Base-by-base conservation (phyloP, 2,113 vertebrate species). In the Diadophis punctatus region DNA sequence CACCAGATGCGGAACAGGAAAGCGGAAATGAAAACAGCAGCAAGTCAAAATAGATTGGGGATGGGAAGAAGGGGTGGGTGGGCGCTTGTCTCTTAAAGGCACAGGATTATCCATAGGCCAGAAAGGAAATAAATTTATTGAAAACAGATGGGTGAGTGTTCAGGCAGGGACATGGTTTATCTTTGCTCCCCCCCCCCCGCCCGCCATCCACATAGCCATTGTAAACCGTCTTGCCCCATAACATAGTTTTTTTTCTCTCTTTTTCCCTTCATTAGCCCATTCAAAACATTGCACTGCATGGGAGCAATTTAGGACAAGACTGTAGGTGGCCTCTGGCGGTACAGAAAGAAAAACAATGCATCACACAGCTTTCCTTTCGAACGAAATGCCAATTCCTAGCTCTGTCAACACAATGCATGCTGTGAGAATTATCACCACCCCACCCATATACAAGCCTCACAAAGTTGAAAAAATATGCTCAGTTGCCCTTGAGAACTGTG, bases 1-100 rank as follows among this genome's bases (percentile, higher is more conserved):
- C 93, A 91, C 90, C 90, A 25, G 18, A 10, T 20, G 90, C 90
- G 93, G 93, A 93, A 91, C 85, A 91, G 89, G 93, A 91, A 88
- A 86, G 89, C 90, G 89, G 93, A 88, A 91, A 93, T 84, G 88
- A 86, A 80, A 88, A 51, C 90, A 80, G 51, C 60, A 23, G 10
- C 89, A 39, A 49, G 51, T 60, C 85, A 93, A 87, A 93, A 93
- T 90, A 93, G 92, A 87, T 27, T n/a, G 48, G 20, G 85, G 84
- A 20, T 8, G 92, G 63, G 49, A 88, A 30, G 46, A 48, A 48
- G 22, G 27, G 53, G 25, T 10, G 52, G 74, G 63, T 18, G 16
- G 3, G 14, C 20, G 25, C 48, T 46, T 23, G n/a, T 20, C 53
- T 52, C 74, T 90, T 86, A 90, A 90, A 86, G 88, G 74, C 30